A percentile compares a stretch with the other conserved stretches of the same genome.
phyloP scores from a whole-genome alignment of 53 echinoderm and acorn worm genomes.

The Stichopus horrens region DNA sequence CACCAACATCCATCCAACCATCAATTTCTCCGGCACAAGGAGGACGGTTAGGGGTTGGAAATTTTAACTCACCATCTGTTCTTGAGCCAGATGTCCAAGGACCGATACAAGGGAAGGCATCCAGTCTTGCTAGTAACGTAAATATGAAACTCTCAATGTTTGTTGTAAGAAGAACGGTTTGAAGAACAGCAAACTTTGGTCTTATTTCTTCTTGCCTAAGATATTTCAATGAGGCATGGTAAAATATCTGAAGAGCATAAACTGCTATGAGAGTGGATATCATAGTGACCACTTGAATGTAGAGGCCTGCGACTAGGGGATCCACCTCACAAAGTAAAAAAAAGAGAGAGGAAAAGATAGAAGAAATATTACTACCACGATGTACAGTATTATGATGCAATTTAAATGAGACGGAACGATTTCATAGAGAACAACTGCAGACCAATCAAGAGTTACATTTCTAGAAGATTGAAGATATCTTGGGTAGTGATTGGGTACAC shows the following conservation, averaged over 20 bases:
- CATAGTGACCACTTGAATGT: slow-evolving; percentile 19
- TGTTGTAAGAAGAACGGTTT: slow-evolving; percentile 28
- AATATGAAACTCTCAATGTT: slow-evolving; percentile 30
- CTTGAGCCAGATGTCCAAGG: slow-evolving; percentile 43
- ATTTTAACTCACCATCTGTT: slow-evolving; percentile 21
- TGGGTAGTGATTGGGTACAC: too few relatives aligned
- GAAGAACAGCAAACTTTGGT: slow-evolving; percentile 37
- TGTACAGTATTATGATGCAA: too few relatives aligned
- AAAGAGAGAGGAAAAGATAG: not conserved
- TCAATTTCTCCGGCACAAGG: not conserved
- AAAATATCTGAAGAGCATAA: slow-evolving; percentile 40
- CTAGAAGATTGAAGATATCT: too few relatives aligned
- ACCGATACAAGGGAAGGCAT: slow-evolving; percentile 24
- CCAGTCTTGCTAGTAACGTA: slow-evolving; percentile 6
- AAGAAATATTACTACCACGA: too few relatives aligned
- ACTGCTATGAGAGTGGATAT: slow-evolving; percentile 25
- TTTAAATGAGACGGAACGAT: too few relatives aligned
- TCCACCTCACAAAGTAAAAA: slow-evolving; percentile 10
- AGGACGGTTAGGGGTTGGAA: not conserved
- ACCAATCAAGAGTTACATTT: too few relatives aligned
- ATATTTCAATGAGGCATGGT: slow-evolving; percentile 17
- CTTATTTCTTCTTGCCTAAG: not conserved
- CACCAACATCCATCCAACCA: too few relatives aligned
- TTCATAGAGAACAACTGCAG: too few relatives aligned
- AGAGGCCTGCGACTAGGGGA: slow-evolving; percentile 12